These are phyloP conservation scores for Drosophila antonietae DNA, from an alignment of 2,888 invertebrate species.

Conservation along the genomic window DNA sequence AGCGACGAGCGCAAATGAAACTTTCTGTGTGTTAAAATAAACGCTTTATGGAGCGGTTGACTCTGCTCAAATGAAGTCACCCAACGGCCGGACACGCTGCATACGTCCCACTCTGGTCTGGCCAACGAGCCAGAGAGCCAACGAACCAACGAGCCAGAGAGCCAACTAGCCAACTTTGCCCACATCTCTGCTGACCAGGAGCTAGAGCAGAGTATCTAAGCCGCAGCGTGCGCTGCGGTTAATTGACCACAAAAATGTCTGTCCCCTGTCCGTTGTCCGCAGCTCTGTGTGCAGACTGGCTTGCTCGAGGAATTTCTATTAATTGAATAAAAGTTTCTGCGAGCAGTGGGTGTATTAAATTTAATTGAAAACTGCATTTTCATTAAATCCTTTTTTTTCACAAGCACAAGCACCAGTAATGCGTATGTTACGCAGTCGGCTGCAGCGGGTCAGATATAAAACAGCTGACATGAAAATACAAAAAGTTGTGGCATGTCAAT, in stretches of 20 bases:
- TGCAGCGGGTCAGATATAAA: slow-evolving; percentile 3
- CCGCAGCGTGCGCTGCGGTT: slow-evolving; percentile 48
- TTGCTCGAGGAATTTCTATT: slow-evolving; percentile 39
- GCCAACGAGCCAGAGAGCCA: background rate
- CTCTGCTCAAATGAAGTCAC: slow-evolving; percentile 66
- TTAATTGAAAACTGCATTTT: slow-evolving; percentile 33
- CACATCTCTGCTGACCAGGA: slow-evolving; percentile 19
- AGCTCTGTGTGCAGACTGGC: slow-evolving; percentile 12
- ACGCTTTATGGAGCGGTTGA: slow-evolving; percentile 48
- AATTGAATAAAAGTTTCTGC: slow-evolving; percentile 62
- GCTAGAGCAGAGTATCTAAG: slow-evolving; percentile 18
- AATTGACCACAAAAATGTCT: slow-evolving; percentile 64
- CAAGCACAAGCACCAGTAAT: background rate
- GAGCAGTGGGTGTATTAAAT: slow-evolving; percentile 25
- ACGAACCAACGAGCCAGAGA: background rate
- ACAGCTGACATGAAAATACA: slow-evolving; percentile 7
- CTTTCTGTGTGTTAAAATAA: slow-evolving; percentile 50
- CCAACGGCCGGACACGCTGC: slow-evolving; percentile 33
- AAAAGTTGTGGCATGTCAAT: slow-evolving; percentile 11
- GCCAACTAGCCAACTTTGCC: slow-evolving; percentile 48
- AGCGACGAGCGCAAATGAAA: slow-evolving; percentile 46
- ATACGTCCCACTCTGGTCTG: background rate
- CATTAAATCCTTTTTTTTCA: slow-evolving; percentile 11
- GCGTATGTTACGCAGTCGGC: slow-evolving; percentile 18
- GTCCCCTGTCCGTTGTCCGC: background rate